Base-by-base conservation (phyloP, 2,797 vertebrate species). In the Leptatherina wallacei region DNA sequence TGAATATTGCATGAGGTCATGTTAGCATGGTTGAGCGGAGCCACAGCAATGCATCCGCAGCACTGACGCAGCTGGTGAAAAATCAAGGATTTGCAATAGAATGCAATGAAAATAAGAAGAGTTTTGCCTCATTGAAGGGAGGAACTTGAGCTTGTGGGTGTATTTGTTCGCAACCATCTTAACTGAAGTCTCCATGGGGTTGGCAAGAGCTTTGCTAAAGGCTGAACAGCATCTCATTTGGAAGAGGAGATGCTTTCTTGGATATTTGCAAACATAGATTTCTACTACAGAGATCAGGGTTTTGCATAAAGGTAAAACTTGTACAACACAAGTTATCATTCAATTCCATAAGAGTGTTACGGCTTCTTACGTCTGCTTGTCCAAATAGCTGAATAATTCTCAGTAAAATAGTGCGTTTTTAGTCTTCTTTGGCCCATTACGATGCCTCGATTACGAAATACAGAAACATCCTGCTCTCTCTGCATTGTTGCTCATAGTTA, bases 1-100 rank as follows among this genome's bases (percentile, higher is more conserved):
- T 94, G 85, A 94, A 95, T 95, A 93, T 92, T 95, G 83, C 66
- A 94, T 93, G 91, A 93, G 86, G 75, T 77, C 33, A 86, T 86
- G 88, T 91, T 81, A 81, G 76, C 89, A 89, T 65, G 91, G 84
- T 64, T 91, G 88, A 91, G 62, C 59, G 79, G 67, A 88, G 61
- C 75, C 69, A 71, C 62, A 65, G 81, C 75, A 49, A 13, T 70
- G 54, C 68, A 36, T 75, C 77, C 27, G 4, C 16, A 61, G 52
- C 61, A 69, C 61, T 32, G 65, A 42, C 60, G 58, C 55, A 59
- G 77, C 64, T 30, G 71, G 47, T 12, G 6, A 32, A 44, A 44
- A 69, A 72, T 58, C 70, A 38, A 66, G 61, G 52, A 18, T 68
- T 65, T 59, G 4, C 32, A 64, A 18, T 38, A 36, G 42, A 84